These are phyloP conservation scores for Glaucidium brasilianum DNA, from an alignment of 2,113 vertebrate species.

Conservation along the genomic window DNA sequence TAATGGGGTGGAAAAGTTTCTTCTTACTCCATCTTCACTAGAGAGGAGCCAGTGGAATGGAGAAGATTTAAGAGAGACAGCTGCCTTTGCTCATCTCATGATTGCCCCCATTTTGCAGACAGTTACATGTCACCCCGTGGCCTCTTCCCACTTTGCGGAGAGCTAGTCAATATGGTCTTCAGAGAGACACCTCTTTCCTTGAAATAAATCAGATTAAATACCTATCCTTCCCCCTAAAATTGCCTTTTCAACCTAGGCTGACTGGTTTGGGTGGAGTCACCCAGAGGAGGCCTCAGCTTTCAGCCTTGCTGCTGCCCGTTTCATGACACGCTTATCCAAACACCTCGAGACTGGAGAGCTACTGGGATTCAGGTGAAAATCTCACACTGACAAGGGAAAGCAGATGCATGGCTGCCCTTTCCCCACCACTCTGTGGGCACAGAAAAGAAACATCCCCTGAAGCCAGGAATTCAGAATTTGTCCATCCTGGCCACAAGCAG, in stretches of 20 bases:
- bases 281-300: background rate
- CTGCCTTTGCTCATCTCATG: background rate
- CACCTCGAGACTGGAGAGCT: background rate
- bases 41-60: background rate
- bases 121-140: background rate
- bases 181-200: background rate
- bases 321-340: background rate
- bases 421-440: background rate
- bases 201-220: background rate
- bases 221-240: background rate
- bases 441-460: background rate
- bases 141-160: background rate
- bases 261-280: background rate
- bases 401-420: background rate
- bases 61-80: background rate
- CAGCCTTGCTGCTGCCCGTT: background rate
- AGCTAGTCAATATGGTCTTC: background rate
- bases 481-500: background rate
- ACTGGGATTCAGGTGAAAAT: background rate
- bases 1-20: conserved; percentile 3
- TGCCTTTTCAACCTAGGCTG: background rate
- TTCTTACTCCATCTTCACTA: background rate
- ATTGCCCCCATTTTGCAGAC: background rate
- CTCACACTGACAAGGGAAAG: background rate
- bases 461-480: background rate